Conservation (phyloP, 1,140 invertebrate species). For the Lordiphosa mommai region DNA sequence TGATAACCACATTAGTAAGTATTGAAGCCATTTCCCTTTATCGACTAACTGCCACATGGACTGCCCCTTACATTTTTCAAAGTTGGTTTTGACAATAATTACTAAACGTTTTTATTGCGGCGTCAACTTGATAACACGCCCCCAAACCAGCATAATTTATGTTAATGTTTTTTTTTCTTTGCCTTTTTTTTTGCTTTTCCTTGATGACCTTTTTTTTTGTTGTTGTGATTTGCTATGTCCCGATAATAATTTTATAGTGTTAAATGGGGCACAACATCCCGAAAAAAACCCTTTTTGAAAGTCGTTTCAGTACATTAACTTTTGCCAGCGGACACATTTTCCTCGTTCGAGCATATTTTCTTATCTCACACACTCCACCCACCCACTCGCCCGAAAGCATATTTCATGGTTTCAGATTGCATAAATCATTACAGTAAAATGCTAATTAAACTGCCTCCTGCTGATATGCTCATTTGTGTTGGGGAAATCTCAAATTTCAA, state of each 20-base stretch:
- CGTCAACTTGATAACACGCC: slow-evolving; percentile 60
- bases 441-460: slow-evolving; percentile 50
- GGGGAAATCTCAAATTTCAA: slow-evolving; percentile 21
- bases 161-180: slow-evolving; percentile 40
- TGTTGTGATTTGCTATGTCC: slow-evolving; percentile 31
- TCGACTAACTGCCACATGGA: slow-evolving; percentile 50
- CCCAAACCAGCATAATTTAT: slow-evolving; percentile 39
- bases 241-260: slow-evolving; percentile 76
- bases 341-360: slow-evolving; percentile 60
- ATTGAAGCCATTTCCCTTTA: slow-evolving; percentile 21
- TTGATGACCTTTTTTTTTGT: slow-evolving; percentile 12
- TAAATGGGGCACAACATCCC: slow-evolving; percentile 50
- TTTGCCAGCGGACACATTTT: slow-evolving; percentile 51
- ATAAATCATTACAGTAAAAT: slow-evolving; percentile 64
- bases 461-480: neutral
- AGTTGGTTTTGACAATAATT: slow-evolving; percentile 49
- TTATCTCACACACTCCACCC: slow-evolving; percentile 53
- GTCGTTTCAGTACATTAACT: slow-evolving; percentile 69
- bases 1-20: slow-evolving; percentile 63
- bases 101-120: slow-evolving; percentile 69
- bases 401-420: slow-evolving; percentile 42
- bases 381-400: slow-evolving; percentile 30
- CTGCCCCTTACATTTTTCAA: slow-evolving; percentile 34
- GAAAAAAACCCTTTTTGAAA: slow-evolving; percentile 49
- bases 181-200: slow-evolving; percentile 6